A percentile compares a stretch with the other conserved stretches of the same genome.
These are phyloP conservation scores for Macroglossus sobrinus DNA, from an alignment of 2,113 vertebrate genomes.

Conservation along the genomic window DNA sequence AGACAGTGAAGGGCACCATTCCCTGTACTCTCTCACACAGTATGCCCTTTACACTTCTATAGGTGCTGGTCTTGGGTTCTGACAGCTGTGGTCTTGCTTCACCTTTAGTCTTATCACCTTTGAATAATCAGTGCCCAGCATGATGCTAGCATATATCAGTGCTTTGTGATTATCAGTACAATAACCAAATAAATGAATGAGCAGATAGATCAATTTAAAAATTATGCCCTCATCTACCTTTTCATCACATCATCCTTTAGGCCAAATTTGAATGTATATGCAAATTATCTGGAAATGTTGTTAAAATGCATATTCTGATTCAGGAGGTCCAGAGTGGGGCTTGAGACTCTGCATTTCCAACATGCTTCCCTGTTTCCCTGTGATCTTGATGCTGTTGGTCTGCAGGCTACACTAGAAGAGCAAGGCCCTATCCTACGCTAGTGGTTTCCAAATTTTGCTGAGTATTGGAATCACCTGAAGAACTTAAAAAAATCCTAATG, in stretches of 20 bases:
- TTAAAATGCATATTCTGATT: not conserved
- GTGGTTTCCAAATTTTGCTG: not conserved
- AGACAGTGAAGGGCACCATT: not conserved
- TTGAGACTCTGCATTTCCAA: not conserved
- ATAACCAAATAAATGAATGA: not conserved
- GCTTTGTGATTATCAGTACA: not conserved
- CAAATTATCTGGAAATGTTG: not conserved
- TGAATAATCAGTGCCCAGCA: not conserved
- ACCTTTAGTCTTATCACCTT: not conserved
- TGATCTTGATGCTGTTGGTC: not conserved
- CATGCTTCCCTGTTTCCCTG: not conserved
- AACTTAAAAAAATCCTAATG: not conserved
- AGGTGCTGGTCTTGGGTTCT: not conserved
- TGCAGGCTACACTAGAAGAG: not conserved
- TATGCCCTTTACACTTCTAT: fast-evolving
- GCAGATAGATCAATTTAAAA: not conserved
- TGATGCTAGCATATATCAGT: not conserved
- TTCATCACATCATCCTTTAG: not conserved
- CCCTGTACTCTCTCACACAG: not conserved
- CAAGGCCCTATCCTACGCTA: not conserved
- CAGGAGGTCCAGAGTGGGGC: not conserved
- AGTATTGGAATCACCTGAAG: not conserved
- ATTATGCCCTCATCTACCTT: not conserved
- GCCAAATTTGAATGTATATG: not conserved
- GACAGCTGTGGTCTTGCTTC: not conserved